Evolutionary conservation across 1,140 invertebrate species (phyloP).

Genomic region (Drosophila rufa): DNA sequence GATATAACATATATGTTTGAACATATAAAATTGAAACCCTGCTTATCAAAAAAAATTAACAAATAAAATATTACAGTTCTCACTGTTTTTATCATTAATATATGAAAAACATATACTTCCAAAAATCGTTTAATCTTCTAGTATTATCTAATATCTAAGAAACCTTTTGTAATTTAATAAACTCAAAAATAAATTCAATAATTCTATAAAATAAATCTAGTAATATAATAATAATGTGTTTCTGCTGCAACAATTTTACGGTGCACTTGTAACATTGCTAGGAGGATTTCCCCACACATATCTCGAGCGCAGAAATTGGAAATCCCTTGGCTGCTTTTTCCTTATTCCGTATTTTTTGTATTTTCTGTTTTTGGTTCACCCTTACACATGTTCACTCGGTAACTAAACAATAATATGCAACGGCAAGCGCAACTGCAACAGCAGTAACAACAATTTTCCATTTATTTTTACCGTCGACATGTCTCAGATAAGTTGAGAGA

Average conservation of each 20-base stretch:
- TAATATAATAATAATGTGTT: background rate
- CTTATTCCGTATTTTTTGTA: background rate
- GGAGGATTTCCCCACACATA: constrained; percentile 4
- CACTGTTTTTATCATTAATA: no score
- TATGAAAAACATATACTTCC: no score
- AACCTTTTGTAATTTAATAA: no score
- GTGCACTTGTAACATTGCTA: background rate
- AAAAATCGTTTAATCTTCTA: no score
- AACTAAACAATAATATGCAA: constrained; percentile 64
- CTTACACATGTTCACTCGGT: constrained; percentile 48
- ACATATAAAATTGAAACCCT: no score
- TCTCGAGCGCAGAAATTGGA: constrained; percentile 34
- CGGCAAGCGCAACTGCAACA: constrained; percentile 58
- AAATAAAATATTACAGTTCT: no score
- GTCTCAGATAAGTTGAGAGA: constrained; percentile 28
- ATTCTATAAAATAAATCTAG: background rate
- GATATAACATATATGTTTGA: no score
- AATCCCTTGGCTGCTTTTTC: constrained; percentile 19
- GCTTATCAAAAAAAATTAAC: no score
- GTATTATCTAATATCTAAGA: no score
- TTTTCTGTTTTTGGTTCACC: constrained; percentile 9
- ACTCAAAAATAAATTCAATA: background rate
- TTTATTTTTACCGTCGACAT: constrained; percentile 55
- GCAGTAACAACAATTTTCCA: constrained; percentile 64
- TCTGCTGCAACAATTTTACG: no score